A percentile compares a stretch with the other conserved stretches of the same genome.
These are phyloP conservation scores for Cisticola juncidis DNA, from an alignment of 2,113 vertebrate genomes.

Conservation along the genomic window DNA sequence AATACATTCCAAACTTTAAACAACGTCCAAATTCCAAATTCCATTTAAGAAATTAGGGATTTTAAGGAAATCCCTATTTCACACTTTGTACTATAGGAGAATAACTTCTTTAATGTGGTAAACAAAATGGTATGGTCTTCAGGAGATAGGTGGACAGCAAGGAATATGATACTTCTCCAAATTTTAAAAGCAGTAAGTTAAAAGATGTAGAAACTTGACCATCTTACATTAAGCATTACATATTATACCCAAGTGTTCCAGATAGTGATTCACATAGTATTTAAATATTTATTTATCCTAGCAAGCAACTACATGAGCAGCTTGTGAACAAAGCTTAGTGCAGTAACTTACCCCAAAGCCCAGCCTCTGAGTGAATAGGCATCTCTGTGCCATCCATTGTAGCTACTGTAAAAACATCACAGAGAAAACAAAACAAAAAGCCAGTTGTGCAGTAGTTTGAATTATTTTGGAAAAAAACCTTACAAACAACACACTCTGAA, in stretches of 20 bases:
- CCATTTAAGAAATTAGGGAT: background rate
- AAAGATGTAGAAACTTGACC: background rate
- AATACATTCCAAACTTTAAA: background rate
- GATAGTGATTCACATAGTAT: background rate
- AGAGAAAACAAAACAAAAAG: background rate
- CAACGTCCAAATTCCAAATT: background rate
- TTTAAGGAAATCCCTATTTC: background rate
- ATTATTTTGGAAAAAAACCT: background rate
- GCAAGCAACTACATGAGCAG: background rate
- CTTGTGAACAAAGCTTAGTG: background rate
- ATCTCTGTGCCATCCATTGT: slow-evolving; percentile 92
- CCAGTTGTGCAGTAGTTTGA: background rate
- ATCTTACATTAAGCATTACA: background rate
- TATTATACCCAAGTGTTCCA: background rate
- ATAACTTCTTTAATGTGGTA: background rate
- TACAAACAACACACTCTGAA: background rate
- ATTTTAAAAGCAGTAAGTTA: background rate
- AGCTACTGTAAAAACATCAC: slow-evolving; percentile 77
- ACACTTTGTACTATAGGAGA: background rate
- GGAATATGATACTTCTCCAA: background rate
- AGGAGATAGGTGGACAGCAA: background rate
- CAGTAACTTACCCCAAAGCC: slow-evolving; percentile 85
- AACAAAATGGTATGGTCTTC: background rate
- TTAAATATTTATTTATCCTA: background rate
- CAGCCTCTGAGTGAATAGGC: slow-evolving; percentile 88